Conservation (phyloP, 1,140 invertebrate species). For the Leptinotarsa undecemlineata region DNA sequence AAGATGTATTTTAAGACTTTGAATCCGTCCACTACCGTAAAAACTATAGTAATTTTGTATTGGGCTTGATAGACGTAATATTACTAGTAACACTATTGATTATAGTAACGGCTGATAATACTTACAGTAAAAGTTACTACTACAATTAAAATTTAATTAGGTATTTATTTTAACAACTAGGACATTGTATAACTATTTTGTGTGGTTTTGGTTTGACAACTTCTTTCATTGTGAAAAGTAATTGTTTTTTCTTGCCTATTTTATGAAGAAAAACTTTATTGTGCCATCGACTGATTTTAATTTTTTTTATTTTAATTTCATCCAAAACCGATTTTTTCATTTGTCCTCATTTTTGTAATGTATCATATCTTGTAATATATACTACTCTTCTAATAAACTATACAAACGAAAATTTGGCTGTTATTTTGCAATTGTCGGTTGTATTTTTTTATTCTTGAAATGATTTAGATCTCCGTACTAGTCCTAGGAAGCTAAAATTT, state of each 20-base stretch:
- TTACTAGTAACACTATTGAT: conserved; percentile 18
- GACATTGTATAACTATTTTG: conserved; percentile 5
- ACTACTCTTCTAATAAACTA: conserved; percentile 41
- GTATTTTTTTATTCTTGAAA: too few relatives aligned
- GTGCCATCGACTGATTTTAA: conserved; percentile 41
- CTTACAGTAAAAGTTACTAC: conserved; percentile 35
- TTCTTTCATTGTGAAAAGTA: conserved; percentile 19
- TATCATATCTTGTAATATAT: conserved; percentile 38
- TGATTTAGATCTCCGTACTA: too few relatives aligned
- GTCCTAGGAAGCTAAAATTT: too few relatives aligned
- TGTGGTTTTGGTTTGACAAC: conserved; percentile 28
- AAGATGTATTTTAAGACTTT: conserved; percentile 26
- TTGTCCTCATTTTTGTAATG: conserved; percentile 30
- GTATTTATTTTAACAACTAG: conserved; percentile 19
- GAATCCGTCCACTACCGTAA: conserved; percentile 31
- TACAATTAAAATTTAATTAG: background rate
- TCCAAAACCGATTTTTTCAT: conserved; percentile 12
- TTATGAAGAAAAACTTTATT: conserved; percentile 27
- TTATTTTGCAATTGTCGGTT: too few relatives aligned
- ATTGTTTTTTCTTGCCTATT: conserved; percentile 36
- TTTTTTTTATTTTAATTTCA: conserved; percentile 18
- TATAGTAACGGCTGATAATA: conserved; percentile 31
- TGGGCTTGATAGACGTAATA: conserved; percentile 10
- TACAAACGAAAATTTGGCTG: too few relatives aligned
- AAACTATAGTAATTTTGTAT: conserved; percentile 25